Percentiles rank a stretch among this genome's conserved stretches.
These are phyloP conservation scores for Drosophila triauraria DNA, from an alignment of 1,140 invertebrate species.

Conservation along the genomic window DNA sequence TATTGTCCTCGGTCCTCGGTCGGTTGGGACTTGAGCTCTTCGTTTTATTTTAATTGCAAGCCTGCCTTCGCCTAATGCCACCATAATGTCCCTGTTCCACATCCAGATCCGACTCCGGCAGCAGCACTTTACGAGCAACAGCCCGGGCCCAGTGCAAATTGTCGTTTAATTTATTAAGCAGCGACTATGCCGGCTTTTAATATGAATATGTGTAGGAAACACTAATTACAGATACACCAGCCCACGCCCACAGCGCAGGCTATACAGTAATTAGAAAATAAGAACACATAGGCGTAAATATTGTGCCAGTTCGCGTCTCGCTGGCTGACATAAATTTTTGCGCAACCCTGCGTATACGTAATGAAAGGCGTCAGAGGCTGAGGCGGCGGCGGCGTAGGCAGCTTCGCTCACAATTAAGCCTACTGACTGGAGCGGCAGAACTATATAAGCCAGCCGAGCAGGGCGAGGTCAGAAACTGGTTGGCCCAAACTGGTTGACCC, in stretches of 20 bases:
- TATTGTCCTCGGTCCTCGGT: constrained; percentile 2
- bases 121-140: constrained; percentile 33
- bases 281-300: constrained; percentile 35
- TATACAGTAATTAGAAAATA: constrained; percentile 75
- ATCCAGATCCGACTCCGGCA: constrained; percentile 5
- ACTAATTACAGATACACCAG: constrained; percentile 70
- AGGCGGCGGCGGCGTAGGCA: background rate
- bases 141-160: constrained; percentile 71
- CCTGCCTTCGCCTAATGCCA: constrained; percentile 62
- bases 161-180: constrained; percentile 83
- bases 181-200: constrained; percentile 68
- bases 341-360: constrained; percentile 65
- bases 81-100: constrained; percentile 57
- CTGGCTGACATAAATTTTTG: constrained; percentile 63
- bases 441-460: constrained; percentile 30
- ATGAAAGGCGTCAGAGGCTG: constrained; percentile 34
- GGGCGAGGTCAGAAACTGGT: constrained; percentile 51
- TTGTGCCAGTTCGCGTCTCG: constrained; percentile 20
- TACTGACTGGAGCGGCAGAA: constrained; percentile 25
- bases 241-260: constrained; percentile 11
- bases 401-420: constrained; percentile 40
- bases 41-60: constrained; percentile 79
- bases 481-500: constrained; percentile 54
- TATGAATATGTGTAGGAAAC: constrained; percentile 69
- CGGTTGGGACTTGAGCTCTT: constrained; percentile 49